These are phyloP conservation scores for Magallana gigas DNA, from an alignment of 1,140 invertebrate species.

Conservation along the genomic window DNA sequence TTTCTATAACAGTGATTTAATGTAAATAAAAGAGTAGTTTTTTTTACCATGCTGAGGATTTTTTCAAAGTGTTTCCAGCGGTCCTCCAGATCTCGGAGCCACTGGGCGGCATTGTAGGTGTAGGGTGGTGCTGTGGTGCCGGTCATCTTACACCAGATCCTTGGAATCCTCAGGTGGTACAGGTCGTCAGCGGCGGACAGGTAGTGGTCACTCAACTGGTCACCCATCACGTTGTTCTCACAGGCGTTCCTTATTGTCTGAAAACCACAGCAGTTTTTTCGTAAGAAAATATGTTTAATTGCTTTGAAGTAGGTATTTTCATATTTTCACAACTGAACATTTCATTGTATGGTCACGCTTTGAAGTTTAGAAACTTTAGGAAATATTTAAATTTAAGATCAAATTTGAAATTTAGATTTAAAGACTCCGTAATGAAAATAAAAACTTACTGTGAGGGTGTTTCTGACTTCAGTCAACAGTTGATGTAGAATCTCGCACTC, in stretches of 20 bases:
- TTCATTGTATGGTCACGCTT: too few species aligned
- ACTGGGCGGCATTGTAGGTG: constrained; percentile 72
- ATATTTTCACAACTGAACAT: too few species aligned
- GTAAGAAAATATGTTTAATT: too few species aligned
- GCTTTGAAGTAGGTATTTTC: too few species aligned
- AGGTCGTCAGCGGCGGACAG: constrained; percentile 77
- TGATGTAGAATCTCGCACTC: constrained; percentile 77
- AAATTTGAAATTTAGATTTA: too few species aligned
- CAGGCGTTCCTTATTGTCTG: constrained; percentile 76
- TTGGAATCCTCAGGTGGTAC: constrained; percentile 75
- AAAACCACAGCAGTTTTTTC: background rate
- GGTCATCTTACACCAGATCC: constrained; percentile 73
- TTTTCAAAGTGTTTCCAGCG: constrained; percentile 77
- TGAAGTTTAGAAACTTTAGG: too few species aligned
- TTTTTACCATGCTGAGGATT: constrained; percentile 73
- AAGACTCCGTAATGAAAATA: too few species aligned
- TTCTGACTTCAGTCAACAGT: constrained; percentile 75
- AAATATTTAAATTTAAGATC: too few species aligned
- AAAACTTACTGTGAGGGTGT: constrained; percentile 71
- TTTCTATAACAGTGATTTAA: too few species aligned
- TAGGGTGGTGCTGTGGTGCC: constrained; percentile 74
- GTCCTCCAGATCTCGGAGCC: constrained; percentile 74
- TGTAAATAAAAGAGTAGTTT: too few species aligned
- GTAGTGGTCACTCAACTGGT: constrained; percentile 71
- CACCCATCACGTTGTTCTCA: constrained; percentile 75